Conservation (phyloP, 2,888 invertebrate species). For the Bellardia bayeri region DNA sequence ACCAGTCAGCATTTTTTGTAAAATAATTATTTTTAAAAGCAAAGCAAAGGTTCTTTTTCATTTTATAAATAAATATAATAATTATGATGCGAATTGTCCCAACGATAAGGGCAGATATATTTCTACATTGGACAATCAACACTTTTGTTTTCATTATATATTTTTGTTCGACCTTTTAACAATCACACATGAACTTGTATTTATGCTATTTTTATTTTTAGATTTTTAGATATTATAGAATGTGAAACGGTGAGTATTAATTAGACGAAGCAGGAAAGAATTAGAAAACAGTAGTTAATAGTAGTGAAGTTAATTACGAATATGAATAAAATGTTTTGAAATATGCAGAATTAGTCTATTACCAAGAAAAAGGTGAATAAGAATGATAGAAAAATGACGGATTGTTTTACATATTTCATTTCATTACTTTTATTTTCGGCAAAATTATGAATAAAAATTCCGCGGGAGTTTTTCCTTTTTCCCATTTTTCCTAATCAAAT, state of each 20-base stretch:
- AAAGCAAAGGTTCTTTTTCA: neutral
- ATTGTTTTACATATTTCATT: too few relatives aligned
- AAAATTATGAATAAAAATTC: too few relatives aligned
- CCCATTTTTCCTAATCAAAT: too few relatives aligned
- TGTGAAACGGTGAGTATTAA: neutral
- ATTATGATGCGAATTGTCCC: constrained; percentile 34
- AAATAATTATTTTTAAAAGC: constrained; percentile 30
- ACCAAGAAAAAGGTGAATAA: neutral
- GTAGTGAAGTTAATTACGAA: neutral
- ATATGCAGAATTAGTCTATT: constrained; percentile 16
- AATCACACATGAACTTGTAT: constrained; percentile 38
- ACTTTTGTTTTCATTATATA: constrained; percentile 43
- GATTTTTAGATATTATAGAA: constrained; percentile 1
- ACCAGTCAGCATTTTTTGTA: constrained; percentile 83
- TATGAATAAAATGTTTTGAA: neutral
- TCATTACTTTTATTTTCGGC: too few relatives aligned
- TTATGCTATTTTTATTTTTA: constrained; percentile 60
- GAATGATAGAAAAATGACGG: too few relatives aligned
- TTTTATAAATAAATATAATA: neutral
- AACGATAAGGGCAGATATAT: constrained; percentile 69
- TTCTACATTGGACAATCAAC: constrained; percentile 67
- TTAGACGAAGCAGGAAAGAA: neutral
- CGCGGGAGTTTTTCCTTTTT: too few relatives aligned
- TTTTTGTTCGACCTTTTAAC: constrained; percentile 29
- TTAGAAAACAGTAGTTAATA: constrained; percentile 6